A percentile compares a stretch with the other conserved stretches of the same genome.
Evolutionary conservation across 2,113 vertebrate genomes (phyloP).

Genomic region (Caretta caretta): DNA sequence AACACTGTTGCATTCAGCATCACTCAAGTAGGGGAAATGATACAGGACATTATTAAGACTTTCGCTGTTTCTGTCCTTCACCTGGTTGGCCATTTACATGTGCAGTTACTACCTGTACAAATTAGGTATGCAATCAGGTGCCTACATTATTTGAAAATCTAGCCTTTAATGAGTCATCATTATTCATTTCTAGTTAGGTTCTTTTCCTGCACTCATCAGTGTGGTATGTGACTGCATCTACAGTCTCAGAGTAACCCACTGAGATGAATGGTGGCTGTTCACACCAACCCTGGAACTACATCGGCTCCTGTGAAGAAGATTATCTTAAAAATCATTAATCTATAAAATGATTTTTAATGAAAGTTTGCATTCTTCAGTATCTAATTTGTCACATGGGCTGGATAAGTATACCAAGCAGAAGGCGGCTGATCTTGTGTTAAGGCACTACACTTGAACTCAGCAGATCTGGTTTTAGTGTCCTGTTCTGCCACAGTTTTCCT

Average conservation of each 20-base stretch:
- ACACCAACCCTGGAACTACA: neutral
- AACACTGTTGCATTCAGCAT: neutral
- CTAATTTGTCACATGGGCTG: neutral
- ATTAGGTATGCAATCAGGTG: neutral
- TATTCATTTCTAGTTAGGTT: neutral
- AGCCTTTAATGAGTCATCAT: neutral
- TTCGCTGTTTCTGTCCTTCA: neutral
- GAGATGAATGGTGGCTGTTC: neutral
- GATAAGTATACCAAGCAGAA: neutral
- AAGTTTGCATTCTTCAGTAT: neutral
- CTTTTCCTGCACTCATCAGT: neutral
- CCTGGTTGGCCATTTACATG: neutral
- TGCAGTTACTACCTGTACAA: neutral
- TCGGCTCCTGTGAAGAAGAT: neutral
- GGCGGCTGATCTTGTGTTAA: neutral
- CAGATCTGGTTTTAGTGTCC: neutral
- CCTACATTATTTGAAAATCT: neutral
- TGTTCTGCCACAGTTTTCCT: neutral
- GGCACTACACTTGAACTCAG: neutral
- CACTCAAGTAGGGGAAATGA: neutral
- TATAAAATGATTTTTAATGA: neutral
- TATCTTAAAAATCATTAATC: neutral
- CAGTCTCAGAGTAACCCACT: neutral
- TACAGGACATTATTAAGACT: neutral
- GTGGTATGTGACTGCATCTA: neutral